Percentiles rank a stretch among this genome's conserved stretches.
phyloP scores from a whole-genome alignment of 2,797 vertebrate species.

The Pogoniulus pusillus region DNA sequence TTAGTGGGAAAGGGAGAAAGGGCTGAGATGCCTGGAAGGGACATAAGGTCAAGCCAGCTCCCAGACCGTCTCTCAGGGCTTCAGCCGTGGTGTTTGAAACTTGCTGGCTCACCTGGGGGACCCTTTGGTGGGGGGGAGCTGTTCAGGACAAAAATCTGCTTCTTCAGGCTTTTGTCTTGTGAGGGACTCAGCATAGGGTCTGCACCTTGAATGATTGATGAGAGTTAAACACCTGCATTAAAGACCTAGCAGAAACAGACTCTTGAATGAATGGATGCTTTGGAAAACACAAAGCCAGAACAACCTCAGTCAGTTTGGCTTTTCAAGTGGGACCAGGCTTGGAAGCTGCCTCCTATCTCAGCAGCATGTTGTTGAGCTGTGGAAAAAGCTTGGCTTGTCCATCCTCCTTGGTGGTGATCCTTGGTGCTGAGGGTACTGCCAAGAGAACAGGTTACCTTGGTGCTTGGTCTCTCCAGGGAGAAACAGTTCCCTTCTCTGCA shows the following conservation, averaged over 20 bases:
- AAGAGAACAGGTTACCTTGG: neutral
- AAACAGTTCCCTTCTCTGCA: neutral
- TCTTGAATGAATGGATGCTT: neutral
- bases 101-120: neutral
- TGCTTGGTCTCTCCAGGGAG: neutral
- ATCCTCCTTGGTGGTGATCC: neutral
- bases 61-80: neutral
- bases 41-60: neutral
- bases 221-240: constrained; percentile 14
- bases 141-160: neutral
- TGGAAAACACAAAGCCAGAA: neutral
- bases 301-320: neutral
- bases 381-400: neutral
- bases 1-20: neutral
- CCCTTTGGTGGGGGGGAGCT: too few relatives aligned
- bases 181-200: neutral
- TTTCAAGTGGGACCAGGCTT: neutral
- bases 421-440: neutral
- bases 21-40: neutral
- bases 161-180: neutral
- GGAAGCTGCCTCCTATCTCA: neutral
- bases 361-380: neutral
- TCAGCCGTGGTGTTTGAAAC: neutral
- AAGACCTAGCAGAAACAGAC: neutral
- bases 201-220: neutral